Conservation (phyloP, 2,888 invertebrate species). For the Drosophila mimetica region DNA sequence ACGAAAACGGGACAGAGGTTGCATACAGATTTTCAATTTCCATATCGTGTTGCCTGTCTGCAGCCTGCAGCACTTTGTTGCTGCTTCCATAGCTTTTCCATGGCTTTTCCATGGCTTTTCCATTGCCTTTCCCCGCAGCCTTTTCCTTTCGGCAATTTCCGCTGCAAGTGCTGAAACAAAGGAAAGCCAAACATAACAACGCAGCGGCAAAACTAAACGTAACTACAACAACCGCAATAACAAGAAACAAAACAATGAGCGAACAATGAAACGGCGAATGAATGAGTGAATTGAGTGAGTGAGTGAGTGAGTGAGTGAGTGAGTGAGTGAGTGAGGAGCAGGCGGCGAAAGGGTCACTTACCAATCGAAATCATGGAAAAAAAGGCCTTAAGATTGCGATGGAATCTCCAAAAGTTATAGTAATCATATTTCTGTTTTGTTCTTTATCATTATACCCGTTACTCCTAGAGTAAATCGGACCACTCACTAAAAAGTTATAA, state of each 20-base stretch:
- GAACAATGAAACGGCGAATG: constrained; percentile 59
- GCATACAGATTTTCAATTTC: constrained; percentile 62
- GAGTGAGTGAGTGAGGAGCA: constrained; percentile 6
- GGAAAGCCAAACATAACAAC: constrained; percentile 38
- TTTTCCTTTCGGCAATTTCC: constrained; percentile 62
- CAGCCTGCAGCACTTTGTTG: constrained; percentile 17
- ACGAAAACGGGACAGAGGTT: constrained; percentile 20
- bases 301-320: constrained; percentile 3
- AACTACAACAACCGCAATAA: constrained; percentile 23
- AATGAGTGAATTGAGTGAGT: constrained; percentile 12
- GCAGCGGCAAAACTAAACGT: constrained; percentile 26
- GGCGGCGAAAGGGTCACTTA: constrained; percentile 50
- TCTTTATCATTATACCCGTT: too few relatives aligned
- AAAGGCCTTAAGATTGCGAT: neutral
- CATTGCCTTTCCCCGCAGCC: constrained; percentile 10
- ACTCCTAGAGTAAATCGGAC: too few relatives aligned
- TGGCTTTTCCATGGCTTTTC: constrained; percentile 1
- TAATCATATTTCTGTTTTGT: too few relatives aligned
- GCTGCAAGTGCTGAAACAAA: constrained; percentile 56
- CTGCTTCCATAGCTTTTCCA: neutral
- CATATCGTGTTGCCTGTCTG: constrained; percentile 50
- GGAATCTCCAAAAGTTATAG: neutral
- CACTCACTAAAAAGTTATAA: too few relatives aligned
- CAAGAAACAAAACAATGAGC: constrained; percentile 18
- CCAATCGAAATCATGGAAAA: neutral